phyloP scores from a whole-genome alignment of 2,888 invertebrate species.

The Melanostoma scalare region DNA sequence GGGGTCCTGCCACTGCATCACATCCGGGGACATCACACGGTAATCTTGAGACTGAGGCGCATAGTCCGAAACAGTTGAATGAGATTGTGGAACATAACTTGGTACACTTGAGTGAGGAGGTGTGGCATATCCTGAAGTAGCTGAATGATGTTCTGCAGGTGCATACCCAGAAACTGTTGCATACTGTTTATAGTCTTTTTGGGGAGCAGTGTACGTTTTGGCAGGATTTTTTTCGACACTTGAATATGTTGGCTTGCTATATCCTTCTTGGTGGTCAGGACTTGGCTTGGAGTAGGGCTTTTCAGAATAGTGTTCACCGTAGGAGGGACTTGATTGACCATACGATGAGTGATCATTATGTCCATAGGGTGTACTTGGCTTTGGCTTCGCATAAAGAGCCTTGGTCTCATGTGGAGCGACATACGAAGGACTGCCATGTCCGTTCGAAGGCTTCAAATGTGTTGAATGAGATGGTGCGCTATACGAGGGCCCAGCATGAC shows the following conservation, averaged over 20 bases:
- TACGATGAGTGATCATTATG: slow-evolving; percentile 14
- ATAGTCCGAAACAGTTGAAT: slow-evolving; percentile 25
- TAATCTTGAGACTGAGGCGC: slow-evolving; percentile 30
- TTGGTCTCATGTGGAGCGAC: too few relatives aligned
- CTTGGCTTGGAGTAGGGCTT: slow-evolving; percentile 39
- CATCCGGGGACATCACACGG: slow-evolving; percentile 40
- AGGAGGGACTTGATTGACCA: slow-evolving; percentile 15
- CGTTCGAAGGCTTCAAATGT: too few relatives aligned
- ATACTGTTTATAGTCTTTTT: slow-evolving; percentile 4
- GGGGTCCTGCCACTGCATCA: slow-evolving; percentile 50
- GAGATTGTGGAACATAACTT: slow-evolving; percentile 21
- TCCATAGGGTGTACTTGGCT: slow-evolving; percentile 9
- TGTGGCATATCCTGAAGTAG: slow-evolving; percentile 20
- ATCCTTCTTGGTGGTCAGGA: background rate
- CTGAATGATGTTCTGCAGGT: slow-evolving; percentile 9
- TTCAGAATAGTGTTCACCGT: slow-evolving; percentile 1
- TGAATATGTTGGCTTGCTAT: slow-evolving; percentile 34
- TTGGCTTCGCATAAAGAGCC: slow-evolving; percentile 3
- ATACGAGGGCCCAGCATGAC: slow-evolving; percentile 15
- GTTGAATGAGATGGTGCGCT: too few relatives aligned
- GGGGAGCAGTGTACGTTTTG: slow-evolving; percentile 11
- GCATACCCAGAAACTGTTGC: slow-evolving; percentile 27
- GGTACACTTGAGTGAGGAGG: slow-evolving; percentile 25
- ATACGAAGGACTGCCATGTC: too few relatives aligned
- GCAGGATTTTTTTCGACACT: slow-evolving; percentile 10